Evolutionary conservation across 2,797 vertebrate genomes (phyloP).

Genomic region (Schizopygopsis malacanthus): DNA sequence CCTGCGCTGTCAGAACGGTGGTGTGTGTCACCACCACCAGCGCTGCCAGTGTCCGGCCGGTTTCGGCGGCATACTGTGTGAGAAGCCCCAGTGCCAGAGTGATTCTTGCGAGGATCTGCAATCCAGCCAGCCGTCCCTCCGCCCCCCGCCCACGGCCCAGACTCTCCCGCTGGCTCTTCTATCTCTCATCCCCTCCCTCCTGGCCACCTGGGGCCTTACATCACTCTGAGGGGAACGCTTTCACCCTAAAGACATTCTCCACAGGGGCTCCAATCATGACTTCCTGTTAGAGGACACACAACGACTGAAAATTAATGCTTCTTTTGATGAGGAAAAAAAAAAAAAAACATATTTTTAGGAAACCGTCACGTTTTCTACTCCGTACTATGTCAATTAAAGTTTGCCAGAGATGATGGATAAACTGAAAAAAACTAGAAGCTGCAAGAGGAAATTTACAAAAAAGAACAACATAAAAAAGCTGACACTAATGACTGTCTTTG

Average conservation of each 20-base stretch:
- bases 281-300: conserved; percentile 54
- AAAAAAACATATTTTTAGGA: conserved; percentile 58
- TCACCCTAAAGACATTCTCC: conserved; percentile 52
- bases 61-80: conserved; percentile 90
- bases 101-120: conserved; percentile 80
- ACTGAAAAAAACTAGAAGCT: not conserved
- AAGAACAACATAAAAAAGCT: not conserved
- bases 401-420: conserved; percentile 33
- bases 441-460: not conserved
- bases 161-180: conserved; percentile 66
- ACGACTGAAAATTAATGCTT: conserved; percentile 60
- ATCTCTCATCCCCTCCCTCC: conserved; percentile 71
- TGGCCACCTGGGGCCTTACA: conserved; percentile 68
- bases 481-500: conserved; percentile 19
- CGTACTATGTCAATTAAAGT: conserved; percentile 26
- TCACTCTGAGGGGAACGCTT: conserved; percentile 72
- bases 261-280: conserved; percentile 48
- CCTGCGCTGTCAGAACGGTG: conserved; percentile 94
- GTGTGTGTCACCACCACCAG: conserved; percentile 87
- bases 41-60: conserved; percentile 86
- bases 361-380: conserved; percentile 41
- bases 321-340: not conserved
- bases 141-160: conserved; percentile 34
- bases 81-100: conserved; percentile 85
- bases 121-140: conserved; percentile 70